These are phyloP conservation scores for Cercopithecus petaurista DNA, from an alignment of 2,797 vertebrate genomes.

Conservation along the genomic window DNA sequence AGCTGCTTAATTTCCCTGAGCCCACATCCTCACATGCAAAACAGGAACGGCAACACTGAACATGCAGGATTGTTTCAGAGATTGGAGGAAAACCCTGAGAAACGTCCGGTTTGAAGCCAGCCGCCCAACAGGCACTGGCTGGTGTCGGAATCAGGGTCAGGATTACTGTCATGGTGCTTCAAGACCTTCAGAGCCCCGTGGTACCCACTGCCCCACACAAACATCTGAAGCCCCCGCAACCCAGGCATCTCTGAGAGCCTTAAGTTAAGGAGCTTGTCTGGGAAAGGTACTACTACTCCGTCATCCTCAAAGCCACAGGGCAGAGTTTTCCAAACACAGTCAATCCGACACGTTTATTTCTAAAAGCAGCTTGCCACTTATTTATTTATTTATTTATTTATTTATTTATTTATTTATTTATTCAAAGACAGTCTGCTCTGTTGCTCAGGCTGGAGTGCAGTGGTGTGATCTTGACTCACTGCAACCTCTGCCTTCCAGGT, in stretches of 20 bases:
- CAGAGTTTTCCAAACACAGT: not conserved
- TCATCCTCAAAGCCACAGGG: not conserved
- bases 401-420: no score
- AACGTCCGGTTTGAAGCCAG: not conserved
- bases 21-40: not conserved
- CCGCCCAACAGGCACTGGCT: not conserved
- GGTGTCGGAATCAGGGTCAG: not conserved
- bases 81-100: not conserved
- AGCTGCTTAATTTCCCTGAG: not conserved
- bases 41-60: accelerated
- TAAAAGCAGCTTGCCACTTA: not conserved
- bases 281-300: not conserved
- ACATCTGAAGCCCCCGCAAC: not conserved
- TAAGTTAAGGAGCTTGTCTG: no score
- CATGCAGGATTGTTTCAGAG: not conserved
- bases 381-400: no score
- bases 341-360: not conserved
- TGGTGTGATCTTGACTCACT: no score
- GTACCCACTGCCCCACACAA: accelerated
- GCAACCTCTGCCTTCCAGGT: no score
- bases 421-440: no score
- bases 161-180: not conserved
- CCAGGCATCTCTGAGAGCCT: not conserved
- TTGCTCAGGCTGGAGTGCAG: no score
- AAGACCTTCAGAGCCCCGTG: not conserved